A percentile compares a stretch with the other conserved stretches of the same genome.
phyloP scores from a whole-genome alignment of 2,113 vertebrate species.

The Tragelaphus buxtoni region DNA sequence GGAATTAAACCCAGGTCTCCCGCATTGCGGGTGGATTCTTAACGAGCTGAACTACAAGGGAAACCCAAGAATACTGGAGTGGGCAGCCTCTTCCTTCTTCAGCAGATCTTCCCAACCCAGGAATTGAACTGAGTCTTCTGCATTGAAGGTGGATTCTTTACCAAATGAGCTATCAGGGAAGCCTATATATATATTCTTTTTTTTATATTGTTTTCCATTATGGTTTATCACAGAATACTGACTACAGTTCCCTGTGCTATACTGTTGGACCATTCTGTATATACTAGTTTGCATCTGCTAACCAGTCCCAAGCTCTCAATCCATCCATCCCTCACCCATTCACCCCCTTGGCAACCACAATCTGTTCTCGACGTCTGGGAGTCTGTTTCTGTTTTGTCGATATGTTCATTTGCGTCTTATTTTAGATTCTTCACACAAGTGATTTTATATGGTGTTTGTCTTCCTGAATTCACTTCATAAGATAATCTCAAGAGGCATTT shows the following conservation, averaged over 20 bases:
- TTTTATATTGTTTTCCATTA: not conserved
- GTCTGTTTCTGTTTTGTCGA: not conserved
- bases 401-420: not conserved
- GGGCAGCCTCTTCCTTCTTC: too few relatives aligned
- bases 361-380: not conserved
- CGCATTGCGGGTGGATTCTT: too few relatives aligned
- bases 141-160: too few relatives aligned
- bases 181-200: not conserved
- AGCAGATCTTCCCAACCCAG: too few relatives aligned
- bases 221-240: not conserved
- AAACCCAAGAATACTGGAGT: too few relatives aligned
- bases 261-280: not conserved
- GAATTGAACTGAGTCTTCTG: too few relatives aligned
- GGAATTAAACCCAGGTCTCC: too few relatives aligned
- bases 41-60: too few relatives aligned
- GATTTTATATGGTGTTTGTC: not conserved
- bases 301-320: not conserved
- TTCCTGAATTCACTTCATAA: not conserved
- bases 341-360: not conserved
- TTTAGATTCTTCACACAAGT: not conserved
- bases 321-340: not conserved
- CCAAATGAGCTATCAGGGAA: too few relatives aligned
- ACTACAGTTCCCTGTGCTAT: not conserved
- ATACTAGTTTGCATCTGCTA: not conserved
- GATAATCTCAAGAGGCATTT: not conserved